These are phyloP conservation scores for Glyptemys insculpta DNA, from an alignment of 2,797 vertebrate genomes.

Conservation along the genomic window DNA sequence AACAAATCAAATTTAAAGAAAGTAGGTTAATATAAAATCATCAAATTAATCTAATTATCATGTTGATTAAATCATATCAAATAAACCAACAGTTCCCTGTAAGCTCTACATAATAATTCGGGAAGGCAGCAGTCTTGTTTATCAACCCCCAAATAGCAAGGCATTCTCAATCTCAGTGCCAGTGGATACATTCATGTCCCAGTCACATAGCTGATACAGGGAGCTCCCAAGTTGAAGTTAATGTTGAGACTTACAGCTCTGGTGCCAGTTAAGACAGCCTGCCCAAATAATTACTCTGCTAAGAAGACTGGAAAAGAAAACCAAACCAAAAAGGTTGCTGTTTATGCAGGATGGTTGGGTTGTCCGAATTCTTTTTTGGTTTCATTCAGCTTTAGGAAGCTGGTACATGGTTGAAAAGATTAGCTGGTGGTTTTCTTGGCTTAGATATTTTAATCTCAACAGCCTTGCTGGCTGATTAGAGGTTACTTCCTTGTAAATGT, in stretches of 20 bases:
- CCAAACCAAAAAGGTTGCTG: slow-evolving; percentile 17
- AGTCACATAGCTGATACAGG: neutral
- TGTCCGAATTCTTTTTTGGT: slow-evolving; percentile 47
- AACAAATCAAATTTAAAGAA: neutral
- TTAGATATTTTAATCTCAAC: slow-evolving; percentile 14
- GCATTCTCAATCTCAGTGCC: neutral
- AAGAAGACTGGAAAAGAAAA: neutral
- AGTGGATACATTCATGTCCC: neutral
- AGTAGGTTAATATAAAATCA: neutral
- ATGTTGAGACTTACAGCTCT: neutral
- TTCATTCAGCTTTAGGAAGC: slow-evolving; percentile 57
- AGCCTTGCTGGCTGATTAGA: slow-evolving; percentile 28
- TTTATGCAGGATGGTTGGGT: neutral
- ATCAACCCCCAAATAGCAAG: neutral
- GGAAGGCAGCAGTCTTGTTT: neutral
- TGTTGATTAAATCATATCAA: neutral
- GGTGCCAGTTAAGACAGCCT: neutral
- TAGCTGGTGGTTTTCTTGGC: slow-evolving; percentile 41
- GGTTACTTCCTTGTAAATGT: slow-evolving; percentile 44
- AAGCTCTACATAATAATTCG: neutral
- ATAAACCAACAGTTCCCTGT: neutral
- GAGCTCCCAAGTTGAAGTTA: neutral
- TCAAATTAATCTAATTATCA: neutral
- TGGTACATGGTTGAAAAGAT: slow-evolving; percentile 56
- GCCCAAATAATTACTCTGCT: neutral